phyloP scores from a whole-genome alignment of 2,888 invertebrate genomes.

The Stenchaetothrips biformis region DNA sequence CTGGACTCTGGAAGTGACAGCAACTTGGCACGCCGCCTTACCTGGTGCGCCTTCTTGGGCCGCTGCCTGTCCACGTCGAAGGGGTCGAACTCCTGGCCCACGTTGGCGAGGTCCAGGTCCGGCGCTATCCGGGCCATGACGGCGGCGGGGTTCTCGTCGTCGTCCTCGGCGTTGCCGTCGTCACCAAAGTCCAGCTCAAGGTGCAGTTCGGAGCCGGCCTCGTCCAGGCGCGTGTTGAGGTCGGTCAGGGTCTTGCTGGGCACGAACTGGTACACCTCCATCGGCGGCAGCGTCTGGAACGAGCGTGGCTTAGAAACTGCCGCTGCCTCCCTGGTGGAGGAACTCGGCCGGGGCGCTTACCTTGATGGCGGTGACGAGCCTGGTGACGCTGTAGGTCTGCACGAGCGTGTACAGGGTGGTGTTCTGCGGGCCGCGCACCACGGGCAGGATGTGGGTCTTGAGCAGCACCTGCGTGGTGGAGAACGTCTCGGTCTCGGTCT shows the following conservation, averaged over 20 bases:
- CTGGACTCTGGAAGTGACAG: too few relatives aligned
- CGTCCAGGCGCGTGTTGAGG: constrained; percentile 80
- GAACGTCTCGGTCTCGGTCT: constrained; percentile 85
- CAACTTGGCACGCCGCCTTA: too few relatives aligned
- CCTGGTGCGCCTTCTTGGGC: constrained; percentile 47
- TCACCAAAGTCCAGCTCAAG: constrained; percentile 82
- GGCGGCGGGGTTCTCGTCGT: constrained; percentile 39
- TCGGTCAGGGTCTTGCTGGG: constrained; percentile 82
- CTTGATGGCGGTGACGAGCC: constrained; percentile 84
- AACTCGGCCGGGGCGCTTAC: neutral
- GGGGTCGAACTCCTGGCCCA: constrained; percentile 67
- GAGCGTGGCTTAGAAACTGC: neutral
- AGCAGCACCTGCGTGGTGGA: constrained; percentile 83
- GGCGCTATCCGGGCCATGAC: constrained; percentile 54
- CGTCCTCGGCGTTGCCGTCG: constrained; percentile 59
- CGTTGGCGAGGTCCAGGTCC: constrained; percentile 65
- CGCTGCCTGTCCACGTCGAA: constrained; percentile 61
- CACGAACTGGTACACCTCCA: constrained; percentile 80
- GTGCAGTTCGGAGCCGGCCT: constrained; percentile 82
- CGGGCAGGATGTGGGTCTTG: constrained; percentile 83
- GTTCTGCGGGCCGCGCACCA: constrained; percentile 66
- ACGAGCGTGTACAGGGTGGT: constrained; percentile 76
- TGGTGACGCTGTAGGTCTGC: constrained; percentile 82
- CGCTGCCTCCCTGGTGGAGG: neutral
- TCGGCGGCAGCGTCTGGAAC: constrained; percentile 67